A percentile compares a stretch with the other conserved stretches of the same genome.
Conservation (phyloP, 2,888 invertebrate genomes). For the Meliscaeva auricollis region DNA sequence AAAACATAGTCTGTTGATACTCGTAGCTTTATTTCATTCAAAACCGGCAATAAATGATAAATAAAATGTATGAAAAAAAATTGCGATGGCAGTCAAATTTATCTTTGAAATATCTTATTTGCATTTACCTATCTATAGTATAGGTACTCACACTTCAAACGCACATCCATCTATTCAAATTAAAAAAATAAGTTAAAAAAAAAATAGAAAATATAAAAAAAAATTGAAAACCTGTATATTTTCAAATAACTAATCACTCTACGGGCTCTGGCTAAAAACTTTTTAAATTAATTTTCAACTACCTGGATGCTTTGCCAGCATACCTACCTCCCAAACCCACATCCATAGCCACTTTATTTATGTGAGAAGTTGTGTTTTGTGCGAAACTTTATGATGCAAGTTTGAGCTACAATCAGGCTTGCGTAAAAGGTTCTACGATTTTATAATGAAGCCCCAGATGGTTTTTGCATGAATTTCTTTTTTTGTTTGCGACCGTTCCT, state of each 20-base stretch:
- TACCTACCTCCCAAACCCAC: no score
- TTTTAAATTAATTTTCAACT: slow-evolving; percentile 61
- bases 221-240: slow-evolving; percentile 48
- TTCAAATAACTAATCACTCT: slow-evolving; percentile 58
- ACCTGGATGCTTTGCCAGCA: not conserved
- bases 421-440: slow-evolving; percentile 29
- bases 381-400: slow-evolving; percentile 43
- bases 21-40: no score
- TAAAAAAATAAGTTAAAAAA: not conserved
- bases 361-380: slow-evolving; percentile 26
- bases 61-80: not conserved
- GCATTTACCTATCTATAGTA: not conserved
- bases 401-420: slow-evolving; percentile 46
- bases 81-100: not conserved
- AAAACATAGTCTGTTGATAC: no score
- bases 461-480: slow-evolving; percentile 21
- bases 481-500: not conserved
- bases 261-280: slow-evolving; percentile 49
- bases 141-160: not conserved
- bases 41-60: no score
- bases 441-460: slow-evolving; percentile 56
- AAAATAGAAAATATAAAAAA: not conserved
- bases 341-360: slow-evolving; percentile 22
- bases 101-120: not conserved
- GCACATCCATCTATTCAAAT: not conserved